Conservation (phyloP, 2,113 vertebrate genomes). For the Mesembrinibis cayennensis region DNA sequence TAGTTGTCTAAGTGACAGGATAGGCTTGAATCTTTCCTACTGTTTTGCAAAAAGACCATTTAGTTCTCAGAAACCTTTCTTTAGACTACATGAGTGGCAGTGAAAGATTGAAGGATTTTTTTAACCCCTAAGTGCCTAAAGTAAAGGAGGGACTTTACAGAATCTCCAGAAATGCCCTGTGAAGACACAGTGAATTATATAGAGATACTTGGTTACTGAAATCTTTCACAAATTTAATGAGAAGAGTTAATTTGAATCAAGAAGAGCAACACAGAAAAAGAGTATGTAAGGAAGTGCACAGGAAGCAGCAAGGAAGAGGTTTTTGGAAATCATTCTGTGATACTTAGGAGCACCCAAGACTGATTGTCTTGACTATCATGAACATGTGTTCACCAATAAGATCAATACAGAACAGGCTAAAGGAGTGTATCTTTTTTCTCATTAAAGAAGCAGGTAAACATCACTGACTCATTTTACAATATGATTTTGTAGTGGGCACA, state of each 20-base stretch:
- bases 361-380: neutral
- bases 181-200: neutral
- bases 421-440: neutral
- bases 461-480: neutral
- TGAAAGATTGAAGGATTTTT: neutral
- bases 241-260: neutral
- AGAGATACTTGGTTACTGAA: neutral
- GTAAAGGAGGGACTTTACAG: neutral
- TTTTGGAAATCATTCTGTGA: neutral
- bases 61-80: slow-evolving; percentile 55
- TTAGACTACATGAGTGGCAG: neutral
- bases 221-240: neutral
- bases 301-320: neutral
- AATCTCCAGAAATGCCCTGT: neutral
- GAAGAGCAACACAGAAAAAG: neutral
- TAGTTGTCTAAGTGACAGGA: slow-evolving; percentile 74
- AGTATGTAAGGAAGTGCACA: neutral
- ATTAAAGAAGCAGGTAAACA: neutral
- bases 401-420: neutral
- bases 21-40: slow-evolving; percentile 64
- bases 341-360: neutral
- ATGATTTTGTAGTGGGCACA: neutral
- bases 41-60: slow-evolving; percentile 42
- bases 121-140: neutral
- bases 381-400: neutral